phyloP scores from a whole-genome alignment of 2,113 vertebrate genomes.

The Columba livia region DNA sequence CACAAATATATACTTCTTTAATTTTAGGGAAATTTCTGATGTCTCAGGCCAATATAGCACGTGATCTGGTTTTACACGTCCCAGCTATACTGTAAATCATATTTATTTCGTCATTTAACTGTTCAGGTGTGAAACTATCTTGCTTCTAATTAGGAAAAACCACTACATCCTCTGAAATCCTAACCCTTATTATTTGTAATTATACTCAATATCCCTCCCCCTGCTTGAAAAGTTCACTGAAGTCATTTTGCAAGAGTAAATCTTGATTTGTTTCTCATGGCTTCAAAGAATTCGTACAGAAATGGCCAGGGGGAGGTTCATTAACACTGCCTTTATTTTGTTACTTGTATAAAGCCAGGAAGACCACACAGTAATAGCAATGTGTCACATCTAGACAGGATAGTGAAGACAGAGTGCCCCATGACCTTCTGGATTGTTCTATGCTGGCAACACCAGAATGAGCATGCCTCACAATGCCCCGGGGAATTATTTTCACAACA shows the following conservation, averaged over 20 bases:
- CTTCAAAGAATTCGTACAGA: neutral
- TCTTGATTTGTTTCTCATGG: neutral
- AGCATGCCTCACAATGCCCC: neutral
- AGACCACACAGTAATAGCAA: neutral
- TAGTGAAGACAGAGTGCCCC: neutral
- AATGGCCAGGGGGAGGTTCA: neutral
- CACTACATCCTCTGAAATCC: neutral
- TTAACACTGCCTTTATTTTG: neutral
- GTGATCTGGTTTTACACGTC: neutral
- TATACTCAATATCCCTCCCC: fast-evolving
- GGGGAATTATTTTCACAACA: neutral
- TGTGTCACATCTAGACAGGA: neutral
- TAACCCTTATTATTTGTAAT: neutral
- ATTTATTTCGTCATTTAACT: neutral
- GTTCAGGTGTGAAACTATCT: neutral
- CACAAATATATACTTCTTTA: neutral
- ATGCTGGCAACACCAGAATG: neutral
- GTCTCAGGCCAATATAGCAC: neutral
- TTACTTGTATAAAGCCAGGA: neutral
- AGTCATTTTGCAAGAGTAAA: neutral
- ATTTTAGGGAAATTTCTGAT: neutral
- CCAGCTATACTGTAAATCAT: neutral
- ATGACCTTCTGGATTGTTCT: neutral
- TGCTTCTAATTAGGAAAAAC: neutral
- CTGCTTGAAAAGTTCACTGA: neutral